Base-by-base conservation (phyloP, 37 sponge, comb jelly and placozoan genomes). In the Agelas oroides region DNA sequence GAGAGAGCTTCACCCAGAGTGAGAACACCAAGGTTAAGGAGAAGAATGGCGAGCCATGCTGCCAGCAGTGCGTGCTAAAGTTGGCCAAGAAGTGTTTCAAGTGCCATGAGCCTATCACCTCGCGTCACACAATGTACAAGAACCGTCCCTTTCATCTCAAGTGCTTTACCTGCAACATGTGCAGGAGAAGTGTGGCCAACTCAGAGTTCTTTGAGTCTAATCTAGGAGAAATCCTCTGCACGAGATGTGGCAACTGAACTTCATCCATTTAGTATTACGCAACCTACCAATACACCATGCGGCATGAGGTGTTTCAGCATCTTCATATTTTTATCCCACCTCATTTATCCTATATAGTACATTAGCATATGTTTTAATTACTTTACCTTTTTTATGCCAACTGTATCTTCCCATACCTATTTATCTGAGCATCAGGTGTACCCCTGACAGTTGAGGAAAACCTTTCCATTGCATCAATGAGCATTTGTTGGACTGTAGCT, bases 21-120 rank as follows among this genome's bases (percentile, higher is more conserved):
- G 59, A 52, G 15, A 53, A 63, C 2, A 36, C 20, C 20, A 86
- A 87, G 30, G 67, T 80, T 5, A 59, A 70, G 62, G 87, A 87
- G 34, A 87, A 63, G 28, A 30, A 80, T 2, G 87, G 81, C 1
- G 19, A 71, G 20, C 81, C 75, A 15, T 52, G 53, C 18, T 92
- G 92, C 33, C 53, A 70, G 28, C 39, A 71, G 1, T 92, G 92
- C 34, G 65, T 38, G 1, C 34, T 54, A 27, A 87, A 87, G 59
- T 56, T 53, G 57, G 75, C 74, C 0, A 71, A 71, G 60, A 60
- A 30, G 25, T 92, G 92, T 73, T 82, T 35, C 52, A 46, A 68
- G 32, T 92, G 92, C 59, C 30, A 66, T 16, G 53, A 62, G 21
- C 79, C 79, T 19, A 83, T 92, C 36, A 53, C 65, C 12, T 58